Conservation (phyloP, 2,888 invertebrate species). For the Tethea ocularis region DNA sequence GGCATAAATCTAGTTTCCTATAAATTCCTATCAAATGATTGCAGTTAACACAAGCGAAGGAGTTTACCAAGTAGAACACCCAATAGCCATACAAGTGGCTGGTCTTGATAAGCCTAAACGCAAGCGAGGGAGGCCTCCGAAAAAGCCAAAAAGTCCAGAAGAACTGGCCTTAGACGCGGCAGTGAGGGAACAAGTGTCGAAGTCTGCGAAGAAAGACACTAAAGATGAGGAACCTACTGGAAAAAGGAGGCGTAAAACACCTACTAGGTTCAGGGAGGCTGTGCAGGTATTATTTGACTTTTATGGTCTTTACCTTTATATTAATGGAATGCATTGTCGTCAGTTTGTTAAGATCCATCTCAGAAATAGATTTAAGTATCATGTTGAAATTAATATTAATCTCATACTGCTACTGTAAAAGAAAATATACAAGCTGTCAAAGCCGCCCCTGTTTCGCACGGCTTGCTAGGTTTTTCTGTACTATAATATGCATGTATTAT, state of each 20-base stretch:
- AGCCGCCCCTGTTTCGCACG: too few species aligned
- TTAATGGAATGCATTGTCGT: background rate
- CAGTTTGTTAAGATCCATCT: too few species aligned
- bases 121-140: constrained; percentile 88
- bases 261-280: constrained; percentile 83
- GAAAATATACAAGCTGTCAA: too few species aligned
- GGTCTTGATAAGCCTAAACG: constrained; percentile 86
- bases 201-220: constrained; percentile 30
- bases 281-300: constrained; percentile 80
- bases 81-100: constrained; percentile 85
- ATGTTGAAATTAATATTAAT: too few species aligned
- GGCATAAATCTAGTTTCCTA: background rate
- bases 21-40: constrained; percentile 20
- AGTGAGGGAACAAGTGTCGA: constrained; percentile 42
- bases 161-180: constrained; percentile 54
- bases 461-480: too few species aligned
- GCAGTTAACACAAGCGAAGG: constrained; percentile 85
- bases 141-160: constrained; percentile 73
- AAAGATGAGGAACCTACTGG: constrained; percentile 79
- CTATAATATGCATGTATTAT: too few species aligned
- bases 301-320: background rate
- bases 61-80: constrained; percentile 86
- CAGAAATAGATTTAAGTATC: too few species aligned
- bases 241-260: constrained; percentile 86
- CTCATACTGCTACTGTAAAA: too few species aligned